phyloP scores from a whole-genome alignment of 1,140 invertebrate species.

The Spodoptera litura region DNA sequence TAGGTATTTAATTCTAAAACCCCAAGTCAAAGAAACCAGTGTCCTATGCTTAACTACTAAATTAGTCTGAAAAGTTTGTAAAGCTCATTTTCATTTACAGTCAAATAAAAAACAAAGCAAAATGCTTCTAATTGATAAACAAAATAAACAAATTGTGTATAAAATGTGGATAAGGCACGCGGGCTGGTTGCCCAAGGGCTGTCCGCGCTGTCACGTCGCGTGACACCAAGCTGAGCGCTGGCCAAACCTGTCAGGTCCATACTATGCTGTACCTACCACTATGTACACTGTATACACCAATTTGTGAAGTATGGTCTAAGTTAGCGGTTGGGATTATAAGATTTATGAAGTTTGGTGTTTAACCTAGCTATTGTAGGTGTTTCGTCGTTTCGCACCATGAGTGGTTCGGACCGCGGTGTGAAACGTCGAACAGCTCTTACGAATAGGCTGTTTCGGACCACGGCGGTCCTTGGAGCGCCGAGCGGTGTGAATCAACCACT shows the following conservation, averaged over 20 bases:
- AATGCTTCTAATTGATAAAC: neutral
- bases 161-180: neutral
- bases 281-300: constrained; percentile 8
- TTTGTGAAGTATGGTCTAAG: neutral
- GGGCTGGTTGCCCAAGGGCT: neutral
- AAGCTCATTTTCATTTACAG: no score
- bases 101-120: neutral
- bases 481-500: no score
- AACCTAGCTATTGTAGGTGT: neutral
- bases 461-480: no score
- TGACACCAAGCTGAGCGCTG: constrained; percentile 25
- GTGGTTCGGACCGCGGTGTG: no score
- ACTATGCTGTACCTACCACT: neutral
- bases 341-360: neutral
- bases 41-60: no score
- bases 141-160: constrained; percentile 11
- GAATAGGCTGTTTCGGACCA: no score
- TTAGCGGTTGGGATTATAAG: neutral
- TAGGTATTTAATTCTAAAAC: no score
- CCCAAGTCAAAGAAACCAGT: no score
- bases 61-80: no score
- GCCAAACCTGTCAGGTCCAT: constrained; percentile 37
- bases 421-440: no score
- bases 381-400: no score
- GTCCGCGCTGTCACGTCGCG: constrained; percentile 9